Evolutionary conservation across 2,888 invertebrate genomes (phyloP).

Genomic region (Drosophila heteroneura): DNA sequence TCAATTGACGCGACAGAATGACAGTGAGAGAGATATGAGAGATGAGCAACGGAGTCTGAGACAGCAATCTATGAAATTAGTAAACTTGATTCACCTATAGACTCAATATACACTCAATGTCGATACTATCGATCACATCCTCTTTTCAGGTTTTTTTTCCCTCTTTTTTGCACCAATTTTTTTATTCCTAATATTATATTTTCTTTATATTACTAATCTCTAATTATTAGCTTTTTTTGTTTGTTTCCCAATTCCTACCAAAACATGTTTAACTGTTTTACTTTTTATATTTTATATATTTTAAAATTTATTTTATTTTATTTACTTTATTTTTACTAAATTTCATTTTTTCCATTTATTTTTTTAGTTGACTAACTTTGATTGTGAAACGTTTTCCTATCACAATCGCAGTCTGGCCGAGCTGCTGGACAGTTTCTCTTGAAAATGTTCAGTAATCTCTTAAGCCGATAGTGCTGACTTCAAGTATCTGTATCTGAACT

Average conservation of each 20-base stretch:
- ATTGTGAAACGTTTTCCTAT: neutral
- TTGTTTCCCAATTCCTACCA: neutral
- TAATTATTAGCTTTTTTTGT: neutral
- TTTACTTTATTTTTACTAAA: neutral
- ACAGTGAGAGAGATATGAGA: neutral
- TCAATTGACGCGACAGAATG: constrained; percentile 6
- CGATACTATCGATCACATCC: neutral
- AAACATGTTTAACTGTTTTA: neutral
- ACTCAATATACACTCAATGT: neutral
- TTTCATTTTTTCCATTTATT: neutral
- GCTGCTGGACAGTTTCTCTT: neutral
- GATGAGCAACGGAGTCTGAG: neutral
- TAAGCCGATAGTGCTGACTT: neutral
- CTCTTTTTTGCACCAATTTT: neutral
- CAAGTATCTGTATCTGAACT: neutral
- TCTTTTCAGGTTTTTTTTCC: neutral
- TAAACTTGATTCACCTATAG: neutral
- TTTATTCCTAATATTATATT: neutral
- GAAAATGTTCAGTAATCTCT: neutral
- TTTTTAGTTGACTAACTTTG: neutral
- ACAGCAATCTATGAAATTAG: neutral
- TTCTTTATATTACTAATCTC: neutral
- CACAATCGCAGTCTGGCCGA: neutral
- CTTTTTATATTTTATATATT: neutral
- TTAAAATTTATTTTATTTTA: neutral